Conservation (phyloP, 2,797 vertebrate genomes). For the Silurus lanzhouensis region DNA sequence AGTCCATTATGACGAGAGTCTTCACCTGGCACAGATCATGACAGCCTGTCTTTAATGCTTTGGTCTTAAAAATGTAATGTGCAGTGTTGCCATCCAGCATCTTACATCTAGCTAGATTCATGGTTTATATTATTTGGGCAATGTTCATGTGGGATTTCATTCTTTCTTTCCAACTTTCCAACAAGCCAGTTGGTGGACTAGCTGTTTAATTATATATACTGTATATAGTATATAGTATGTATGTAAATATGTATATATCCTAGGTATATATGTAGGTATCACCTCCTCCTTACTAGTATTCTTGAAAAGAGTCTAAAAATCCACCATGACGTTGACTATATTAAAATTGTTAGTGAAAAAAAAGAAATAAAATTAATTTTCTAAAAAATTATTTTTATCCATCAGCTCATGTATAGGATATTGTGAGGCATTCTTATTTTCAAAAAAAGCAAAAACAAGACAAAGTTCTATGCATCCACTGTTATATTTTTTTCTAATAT, state of each 20-base stretch:
- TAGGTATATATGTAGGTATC: not conserved
- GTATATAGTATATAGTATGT: too few species aligned
- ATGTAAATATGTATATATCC: not conserved
- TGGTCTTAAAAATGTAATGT: not conserved
- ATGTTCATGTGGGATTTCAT: too few species aligned
- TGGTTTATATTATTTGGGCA: too few species aligned
- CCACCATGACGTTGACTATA: not conserved
- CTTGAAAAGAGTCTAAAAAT: not conserved
- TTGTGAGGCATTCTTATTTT: not conserved
- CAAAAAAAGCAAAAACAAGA: too few species aligned
- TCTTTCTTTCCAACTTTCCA: too few species aligned
- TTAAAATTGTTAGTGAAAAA: not conserved
- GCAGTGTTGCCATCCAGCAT: not conserved
- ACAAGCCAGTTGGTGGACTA: too few species aligned
- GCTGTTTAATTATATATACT: too few species aligned
- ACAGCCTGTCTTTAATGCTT: not conserved
- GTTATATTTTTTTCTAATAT: not conserved
- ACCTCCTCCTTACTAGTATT: not conserved
- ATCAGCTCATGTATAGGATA: not conserved
- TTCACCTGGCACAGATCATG: not conserved
- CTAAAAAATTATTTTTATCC: not conserved
- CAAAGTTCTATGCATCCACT: not conserved
- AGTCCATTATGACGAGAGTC: not conserved
- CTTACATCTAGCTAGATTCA: too few species aligned
- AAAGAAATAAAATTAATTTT: not conserved